These are phyloP conservation scores for Malthinus seriepunctatus DNA, from an alignment of 2,888 invertebrate species.

Conservation along the genomic window DNA sequence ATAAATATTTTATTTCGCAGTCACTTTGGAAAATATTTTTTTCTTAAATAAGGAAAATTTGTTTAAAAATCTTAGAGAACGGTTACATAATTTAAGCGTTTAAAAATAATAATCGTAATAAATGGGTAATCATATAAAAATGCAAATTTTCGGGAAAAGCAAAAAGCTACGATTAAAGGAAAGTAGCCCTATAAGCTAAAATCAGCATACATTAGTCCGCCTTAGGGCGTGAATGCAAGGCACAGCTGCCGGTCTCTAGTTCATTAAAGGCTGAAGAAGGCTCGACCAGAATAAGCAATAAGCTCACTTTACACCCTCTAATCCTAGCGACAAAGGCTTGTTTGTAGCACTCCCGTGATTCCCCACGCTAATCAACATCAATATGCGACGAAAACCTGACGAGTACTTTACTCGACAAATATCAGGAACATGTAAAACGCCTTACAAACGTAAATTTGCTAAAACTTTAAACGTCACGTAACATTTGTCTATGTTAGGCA, in stretches of 20 bases:
- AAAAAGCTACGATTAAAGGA: slow-evolving; percentile 42
- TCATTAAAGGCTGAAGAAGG: slow-evolving; percentile 42
- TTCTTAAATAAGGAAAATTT: too few species aligned
- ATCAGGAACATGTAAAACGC: slow-evolving; percentile 26
- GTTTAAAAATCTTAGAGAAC: too few species aligned
- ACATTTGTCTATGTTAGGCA: slow-evolving; percentile 5
- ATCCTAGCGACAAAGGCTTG: slow-evolving; percentile 44
- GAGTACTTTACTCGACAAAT: slow-evolving; percentile 27
- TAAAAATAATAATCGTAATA: slow-evolving; percentile 12
- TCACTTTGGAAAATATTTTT: too few species aligned
- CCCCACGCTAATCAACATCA: slow-evolving; percentile 44
- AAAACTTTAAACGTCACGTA: slow-evolving; percentile 7
- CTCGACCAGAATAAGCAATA: slow-evolving; percentile 46
- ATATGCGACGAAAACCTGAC: slow-evolving; percentile 41
- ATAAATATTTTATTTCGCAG: too few species aligned
- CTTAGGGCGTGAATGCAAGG: slow-evolving; percentile 36
- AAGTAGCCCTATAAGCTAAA: slow-evolving; percentile 41
- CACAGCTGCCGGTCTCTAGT: slow-evolving; percentile 37
- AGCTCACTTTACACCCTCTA: slow-evolving; percentile 45
- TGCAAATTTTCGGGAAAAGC: slow-evolving; percentile 24
- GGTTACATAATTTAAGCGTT: slow-evolving; percentile 2
- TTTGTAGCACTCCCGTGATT: slow-evolving; percentile 42
- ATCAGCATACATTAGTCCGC: slow-evolving; percentile 42
- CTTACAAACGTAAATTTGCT: slow-evolving; percentile 18
- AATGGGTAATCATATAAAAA: slow-evolving; percentile 24